Percentiles rank a stretch among this genome's conserved stretches.
Conservation (phyloP, 1,140 invertebrate species). For the Maniola jurtina region DNA sequence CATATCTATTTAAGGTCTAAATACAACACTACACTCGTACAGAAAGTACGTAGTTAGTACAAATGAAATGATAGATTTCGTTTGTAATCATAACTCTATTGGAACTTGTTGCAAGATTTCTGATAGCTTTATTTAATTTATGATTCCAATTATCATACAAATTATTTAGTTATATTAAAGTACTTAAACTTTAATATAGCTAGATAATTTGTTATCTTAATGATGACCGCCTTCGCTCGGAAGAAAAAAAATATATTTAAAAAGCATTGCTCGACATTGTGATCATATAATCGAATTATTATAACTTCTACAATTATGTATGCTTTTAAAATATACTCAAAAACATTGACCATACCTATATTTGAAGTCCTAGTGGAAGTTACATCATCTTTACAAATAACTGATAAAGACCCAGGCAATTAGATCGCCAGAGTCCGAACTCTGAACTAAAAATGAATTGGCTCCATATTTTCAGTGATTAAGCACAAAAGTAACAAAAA, state of each 20-base stretch:
- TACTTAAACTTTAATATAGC: too few species aligned
- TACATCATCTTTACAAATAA: not conserved
- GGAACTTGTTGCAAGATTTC: not conserved
- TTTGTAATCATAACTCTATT: constrained; percentile 25
- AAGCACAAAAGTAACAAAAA: constrained; percentile 69
- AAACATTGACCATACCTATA: too few species aligned
- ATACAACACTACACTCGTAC: constrained; percentile 14
- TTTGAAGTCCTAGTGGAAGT: too few species aligned
- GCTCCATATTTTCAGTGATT: constrained; percentile 67
- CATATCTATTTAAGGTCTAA: not conserved
- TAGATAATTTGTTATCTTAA: too few species aligned
- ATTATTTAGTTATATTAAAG: too few species aligned
- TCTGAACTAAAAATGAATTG: constrained; percentile 59
- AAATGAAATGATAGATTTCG: constrained; percentile 31
- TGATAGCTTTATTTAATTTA: not conserved
- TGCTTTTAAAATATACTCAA: too few species aligned
- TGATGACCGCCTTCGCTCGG: too few species aligned
- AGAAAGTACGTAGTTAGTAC: not conserved
- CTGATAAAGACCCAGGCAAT: not conserved
- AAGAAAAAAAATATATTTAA: too few species aligned
- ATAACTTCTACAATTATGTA: too few species aligned
- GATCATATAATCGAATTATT: too few species aligned
- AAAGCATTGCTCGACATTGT: too few species aligned
- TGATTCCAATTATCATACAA: too few species aligned
- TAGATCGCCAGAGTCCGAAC: constrained; percentile 35